Conservation (phyloP, 2,888 invertebrate genomes). For the Plebejus anna region DNA sequence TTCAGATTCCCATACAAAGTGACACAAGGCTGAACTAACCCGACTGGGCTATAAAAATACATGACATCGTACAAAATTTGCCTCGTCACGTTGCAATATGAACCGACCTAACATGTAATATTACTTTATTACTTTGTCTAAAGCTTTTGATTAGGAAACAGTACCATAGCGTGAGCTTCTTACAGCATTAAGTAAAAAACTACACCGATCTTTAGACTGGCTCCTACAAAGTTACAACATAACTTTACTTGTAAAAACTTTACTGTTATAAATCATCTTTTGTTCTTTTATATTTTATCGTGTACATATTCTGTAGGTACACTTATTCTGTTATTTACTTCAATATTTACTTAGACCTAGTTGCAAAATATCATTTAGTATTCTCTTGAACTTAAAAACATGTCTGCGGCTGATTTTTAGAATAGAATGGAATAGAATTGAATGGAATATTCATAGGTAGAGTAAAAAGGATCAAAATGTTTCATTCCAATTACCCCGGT, state of each 20-base stretch:
- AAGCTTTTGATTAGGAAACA: slow-evolving; percentile 41
- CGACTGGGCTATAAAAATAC: no score
- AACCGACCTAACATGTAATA: background rate
- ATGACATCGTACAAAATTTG: no score
- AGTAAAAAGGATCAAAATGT: no score
- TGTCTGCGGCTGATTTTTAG: no score
- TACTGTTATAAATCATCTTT: slow-evolving; percentile 20
- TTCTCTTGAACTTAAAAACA: no score
- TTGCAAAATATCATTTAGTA: no score
- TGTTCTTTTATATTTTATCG: background rate
- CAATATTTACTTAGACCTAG: background rate
- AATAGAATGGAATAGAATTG: no score
- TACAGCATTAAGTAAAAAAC: slow-evolving; percentile 3
- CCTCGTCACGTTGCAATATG: no score
- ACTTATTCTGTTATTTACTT: background rate
- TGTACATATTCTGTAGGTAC: background rate
- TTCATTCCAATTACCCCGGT: no score
- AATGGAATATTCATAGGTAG: no score
- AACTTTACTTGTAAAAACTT: slow-evolving; percentile 1
- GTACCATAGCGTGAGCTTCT: slow-evolving; percentile 25
- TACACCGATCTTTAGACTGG: background rate
- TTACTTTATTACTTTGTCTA: slow-evolving; percentile 31
- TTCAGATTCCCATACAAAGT: no score
- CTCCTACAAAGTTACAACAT: background rate
- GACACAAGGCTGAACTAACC: no score